Evolutionary conservation across 2,888 invertebrate species (phyloP).

Genomic region (Phymatocera aterrima): DNA sequence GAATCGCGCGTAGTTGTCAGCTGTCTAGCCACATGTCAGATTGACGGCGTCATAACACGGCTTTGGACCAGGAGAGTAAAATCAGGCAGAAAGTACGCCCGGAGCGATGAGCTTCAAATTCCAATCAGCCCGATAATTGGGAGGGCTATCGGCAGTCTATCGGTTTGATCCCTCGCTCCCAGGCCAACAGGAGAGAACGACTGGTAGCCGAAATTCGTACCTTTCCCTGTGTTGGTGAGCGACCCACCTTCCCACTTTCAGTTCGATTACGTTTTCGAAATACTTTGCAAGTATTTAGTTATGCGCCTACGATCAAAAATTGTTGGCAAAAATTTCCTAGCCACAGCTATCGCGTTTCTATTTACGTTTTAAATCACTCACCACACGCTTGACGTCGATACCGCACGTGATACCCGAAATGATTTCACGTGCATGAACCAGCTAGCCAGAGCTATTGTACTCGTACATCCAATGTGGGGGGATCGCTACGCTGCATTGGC

Average conservation of each 20-base stretch:
- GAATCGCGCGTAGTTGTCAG: constrained; percentile 52
- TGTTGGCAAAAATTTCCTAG: neutral
- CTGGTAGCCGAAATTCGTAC: constrained; percentile 66
- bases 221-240: constrained; percentile 52
- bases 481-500: constrained; percentile 4
- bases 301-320: too few relatives aligned
- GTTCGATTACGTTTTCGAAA: constrained; percentile 42
- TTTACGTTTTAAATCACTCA: constrained; percentile 15
- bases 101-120: constrained; percentile 47
- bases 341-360: constrained; percentile 1
- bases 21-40: constrained; percentile 61
- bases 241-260: constrained; percentile 47
- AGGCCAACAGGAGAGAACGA: constrained; percentile 67
- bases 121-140: constrained; percentile 70
- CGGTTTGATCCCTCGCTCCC: constrained; percentile 71
- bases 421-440: constrained; percentile 1
- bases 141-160: constrained; percentile 73
- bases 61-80: constrained; percentile 63
- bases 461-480: neutral
- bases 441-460: too few relatives aligned
- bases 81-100: neutral
- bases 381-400: too few relatives aligned
- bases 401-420: neutral
- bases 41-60: constrained; percentile 70
- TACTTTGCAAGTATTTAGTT: neutral